Conservation (phyloP, 2,113 vertebrate genomes). For the Antidorcas marsupialis region DNA sequence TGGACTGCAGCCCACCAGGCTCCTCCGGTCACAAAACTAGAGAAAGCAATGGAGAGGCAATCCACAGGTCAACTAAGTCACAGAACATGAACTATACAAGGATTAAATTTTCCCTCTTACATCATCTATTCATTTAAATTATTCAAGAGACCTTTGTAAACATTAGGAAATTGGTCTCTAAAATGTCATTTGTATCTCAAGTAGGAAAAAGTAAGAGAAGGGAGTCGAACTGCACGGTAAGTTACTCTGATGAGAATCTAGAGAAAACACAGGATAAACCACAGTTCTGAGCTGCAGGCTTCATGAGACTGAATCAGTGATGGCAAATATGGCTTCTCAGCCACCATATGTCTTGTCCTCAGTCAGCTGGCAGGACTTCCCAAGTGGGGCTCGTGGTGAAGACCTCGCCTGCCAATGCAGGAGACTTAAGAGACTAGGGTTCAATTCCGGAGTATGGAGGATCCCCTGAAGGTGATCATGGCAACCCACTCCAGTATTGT, state of each 20-base stretch:
- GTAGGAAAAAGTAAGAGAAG: not conserved
- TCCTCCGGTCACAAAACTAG: no score
- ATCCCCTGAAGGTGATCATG: not conserved
- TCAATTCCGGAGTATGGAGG: not conserved
- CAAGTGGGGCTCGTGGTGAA: not conserved
- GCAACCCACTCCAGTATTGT: not conserved
- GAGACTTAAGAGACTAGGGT: not conserved
- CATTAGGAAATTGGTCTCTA: not conserved
- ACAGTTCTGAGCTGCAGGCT: not conserved
- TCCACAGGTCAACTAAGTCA: not conserved
- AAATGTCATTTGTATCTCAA: not conserved
- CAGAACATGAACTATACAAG: not conserved
- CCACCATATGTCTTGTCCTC: fast-evolving
- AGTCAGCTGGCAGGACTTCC: not conserved
- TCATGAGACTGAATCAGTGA: not conserved
- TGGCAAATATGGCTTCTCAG: not conserved
- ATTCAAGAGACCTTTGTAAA: not conserved
- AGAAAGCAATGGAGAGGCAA: not conserved
- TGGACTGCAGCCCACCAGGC: no score
- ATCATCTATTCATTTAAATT: not conserved
- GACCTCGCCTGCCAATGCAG: not conserved
- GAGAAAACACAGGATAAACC: not conserved
- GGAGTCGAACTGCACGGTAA: not conserved
- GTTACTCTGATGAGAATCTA: not conserved
- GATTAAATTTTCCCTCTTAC: not conserved